Evolutionary conservation across 2,888 invertebrate genomes (phyloP).

Genomic region (Lycophotia porphyrea): DNA sequence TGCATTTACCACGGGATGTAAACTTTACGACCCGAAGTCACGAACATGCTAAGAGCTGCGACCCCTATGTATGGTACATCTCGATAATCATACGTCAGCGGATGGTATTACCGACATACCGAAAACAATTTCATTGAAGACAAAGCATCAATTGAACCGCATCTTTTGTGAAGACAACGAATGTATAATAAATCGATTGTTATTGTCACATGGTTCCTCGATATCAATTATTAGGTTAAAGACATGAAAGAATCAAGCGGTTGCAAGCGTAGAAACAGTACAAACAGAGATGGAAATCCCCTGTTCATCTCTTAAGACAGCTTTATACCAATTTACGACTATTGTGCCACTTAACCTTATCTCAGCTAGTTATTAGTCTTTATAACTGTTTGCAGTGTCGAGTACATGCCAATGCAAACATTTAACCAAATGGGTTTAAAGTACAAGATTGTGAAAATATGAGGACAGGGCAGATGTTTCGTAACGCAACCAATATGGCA

Average conservation of each 20-base stretch:
- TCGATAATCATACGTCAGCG: constrained; percentile 63
- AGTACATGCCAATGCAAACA: constrained; percentile 52
- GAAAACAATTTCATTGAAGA: constrained; percentile 69
- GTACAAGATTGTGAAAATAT: constrained; percentile 28
- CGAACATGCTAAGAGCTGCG: constrained; percentile 57
- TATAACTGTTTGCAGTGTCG: constrained; percentile 60
- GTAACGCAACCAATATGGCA: constrained; percentile 1
- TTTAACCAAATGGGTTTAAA: constrained; percentile 45
- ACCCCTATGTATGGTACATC: constrained; percentile 50
- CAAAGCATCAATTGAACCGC: constrained; percentile 72
- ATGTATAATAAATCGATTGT: constrained; percentile 75
- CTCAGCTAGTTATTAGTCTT: constrained; percentile 67
- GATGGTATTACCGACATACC: constrained; percentile 55
- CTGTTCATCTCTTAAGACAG: constrained; percentile 44
- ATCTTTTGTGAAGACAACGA: constrained; percentile 72
- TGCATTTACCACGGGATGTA: constrained; percentile 66
- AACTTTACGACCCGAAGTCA: constrained; percentile 63
- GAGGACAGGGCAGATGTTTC: constrained; percentile 23
- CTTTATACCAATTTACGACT: constrained; percentile 69
- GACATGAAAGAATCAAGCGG: constrained; percentile 11
- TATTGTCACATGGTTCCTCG: constrained; percentile 55
- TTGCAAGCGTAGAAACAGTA: constrained; percentile 9
- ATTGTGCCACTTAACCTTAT: constrained; percentile 74
- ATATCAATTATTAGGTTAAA: constrained; percentile 30
- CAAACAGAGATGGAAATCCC: constrained; percentile 20